These are phyloP conservation scores for Valencia hispanica DNA, from an alignment of 2,797 vertebrate species.

Conservation along the genomic window DNA sequence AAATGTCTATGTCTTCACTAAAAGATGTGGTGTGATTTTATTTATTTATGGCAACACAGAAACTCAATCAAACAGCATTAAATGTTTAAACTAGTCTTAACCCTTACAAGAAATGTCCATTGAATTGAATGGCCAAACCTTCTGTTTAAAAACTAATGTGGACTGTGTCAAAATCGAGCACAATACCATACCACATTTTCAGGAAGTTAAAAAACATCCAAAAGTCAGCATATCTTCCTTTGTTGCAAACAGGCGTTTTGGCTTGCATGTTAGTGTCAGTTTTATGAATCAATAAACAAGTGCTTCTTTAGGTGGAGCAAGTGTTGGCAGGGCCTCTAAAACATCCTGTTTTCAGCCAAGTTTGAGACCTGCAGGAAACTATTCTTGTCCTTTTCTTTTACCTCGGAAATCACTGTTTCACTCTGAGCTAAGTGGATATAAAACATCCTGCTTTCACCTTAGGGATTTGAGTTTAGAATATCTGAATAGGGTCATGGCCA, in stretches of 20 bases:
- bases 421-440: conserved; percentile 3
- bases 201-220: background rate
- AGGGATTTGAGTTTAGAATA: background rate
- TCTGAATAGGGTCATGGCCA: background rate
- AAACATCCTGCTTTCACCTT: conserved; percentile 6
- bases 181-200: background rate
- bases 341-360: conserved; percentile 4
- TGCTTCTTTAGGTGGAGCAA: background rate
- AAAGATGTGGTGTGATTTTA: conserved; percentile 39
- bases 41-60: conserved; percentile 46
- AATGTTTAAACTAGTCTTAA: conserved; percentile 44
- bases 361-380: conserved; percentile 1
- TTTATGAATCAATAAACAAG: background rate
- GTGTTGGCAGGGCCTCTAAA: background rate
- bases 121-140: background rate
- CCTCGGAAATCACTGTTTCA: conserved; percentile 6
- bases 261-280: background rate
- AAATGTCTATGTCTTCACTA: background rate
- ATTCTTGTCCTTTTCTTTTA: background rate
- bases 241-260: background rate
- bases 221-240: background rate
- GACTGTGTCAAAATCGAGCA: background rate
- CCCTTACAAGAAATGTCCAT: conserved; percentile 22
- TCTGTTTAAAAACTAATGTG: background rate
- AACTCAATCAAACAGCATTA: conserved; percentile 55